These are phyloP conservation scores for Lathamus discolor DNA, from an alignment of 2,113 vertebrate species.

Conservation along the genomic window DNA sequence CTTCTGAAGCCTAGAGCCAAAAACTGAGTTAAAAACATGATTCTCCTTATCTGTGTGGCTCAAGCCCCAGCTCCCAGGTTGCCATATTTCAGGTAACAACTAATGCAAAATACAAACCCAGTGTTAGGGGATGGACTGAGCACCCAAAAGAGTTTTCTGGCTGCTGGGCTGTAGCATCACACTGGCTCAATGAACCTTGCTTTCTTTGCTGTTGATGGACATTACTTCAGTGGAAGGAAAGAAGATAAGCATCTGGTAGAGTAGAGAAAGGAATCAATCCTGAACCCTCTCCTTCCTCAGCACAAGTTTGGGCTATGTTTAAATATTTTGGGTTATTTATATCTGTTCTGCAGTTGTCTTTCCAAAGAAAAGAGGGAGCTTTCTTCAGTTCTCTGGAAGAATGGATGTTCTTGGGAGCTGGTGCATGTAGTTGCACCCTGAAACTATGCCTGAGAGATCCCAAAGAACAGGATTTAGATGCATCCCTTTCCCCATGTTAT, in stretches of 20 bases:
- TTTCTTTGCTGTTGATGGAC: neutral
- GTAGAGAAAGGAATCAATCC: neutral
- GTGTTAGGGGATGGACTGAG: neutral
- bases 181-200: neutral
- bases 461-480: neutral
- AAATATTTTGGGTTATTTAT: neutral
- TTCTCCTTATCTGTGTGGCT: neutral
- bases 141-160: neutral
- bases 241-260: neutral
- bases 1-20: neutral
- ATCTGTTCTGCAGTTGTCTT: neutral
- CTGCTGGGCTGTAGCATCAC: neutral
- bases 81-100: neutral
- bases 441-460: neutral
- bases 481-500: neutral
- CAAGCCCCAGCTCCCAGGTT: neutral
- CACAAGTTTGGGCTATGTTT: neutral
- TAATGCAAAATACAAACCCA: neutral
- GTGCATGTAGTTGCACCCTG: neutral
- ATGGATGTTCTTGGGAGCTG: neutral
- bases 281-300: neutral
- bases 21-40: neutral
- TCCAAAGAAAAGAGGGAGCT: neutral
- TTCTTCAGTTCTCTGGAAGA: neutral
- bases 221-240: neutral